Evolutionary conservation across 2,797 vertebrate species (phyloP), one percentile per base, ranked within the genome.

Genomic region (Calcarius lapponicus): DNA sequence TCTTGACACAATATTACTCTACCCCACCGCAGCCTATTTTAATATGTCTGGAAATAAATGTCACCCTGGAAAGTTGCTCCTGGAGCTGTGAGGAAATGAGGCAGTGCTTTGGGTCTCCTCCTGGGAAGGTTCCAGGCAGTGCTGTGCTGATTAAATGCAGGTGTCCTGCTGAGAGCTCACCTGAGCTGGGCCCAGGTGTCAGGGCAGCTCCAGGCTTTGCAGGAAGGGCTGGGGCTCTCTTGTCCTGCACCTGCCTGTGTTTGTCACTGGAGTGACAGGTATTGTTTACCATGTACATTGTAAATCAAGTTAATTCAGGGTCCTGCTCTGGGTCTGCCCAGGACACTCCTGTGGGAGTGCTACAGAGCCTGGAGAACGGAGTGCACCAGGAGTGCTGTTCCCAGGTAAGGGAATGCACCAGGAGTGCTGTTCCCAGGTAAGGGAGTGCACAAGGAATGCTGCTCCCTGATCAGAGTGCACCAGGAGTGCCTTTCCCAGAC

Each of bases 1-100:
- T 94, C 93, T 91, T 95, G 92, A 88, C 91, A 96, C 91, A 96
- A 91, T 91, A 92, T 94, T 86, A 61, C 92, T 86, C 72, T 96
- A 10, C 70, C 62, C 60, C 67, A 18, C 69, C 3, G 9, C 88
- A 94, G 70, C 51, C 54, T 58, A 67, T 93, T 94, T 94, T 56
- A 92, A 80, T 90, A 19, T 66, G 83, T 83, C 89, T 90, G 69
- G 75, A 80, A 91, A 72, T 72, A 91, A 95, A 86, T 96, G 93
- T 80, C 81, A 88, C 51, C 69, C 84, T 69, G 75, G 50, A 91
- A 87, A 47, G 79, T 88, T 79, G 60, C 66, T 78, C 22, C 70
- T 48, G 50, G 66, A 75, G 62, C 75, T 54, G 25, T 38, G 64
- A 56, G 89, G 87, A 48, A 32, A 38, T 12, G 70, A 83, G 72